Evolutionary conservation across 2,797 vertebrate species (phyloP), one percentile per base, ranked within the genome.

Genomic region (Simalia tracyae): DNA sequence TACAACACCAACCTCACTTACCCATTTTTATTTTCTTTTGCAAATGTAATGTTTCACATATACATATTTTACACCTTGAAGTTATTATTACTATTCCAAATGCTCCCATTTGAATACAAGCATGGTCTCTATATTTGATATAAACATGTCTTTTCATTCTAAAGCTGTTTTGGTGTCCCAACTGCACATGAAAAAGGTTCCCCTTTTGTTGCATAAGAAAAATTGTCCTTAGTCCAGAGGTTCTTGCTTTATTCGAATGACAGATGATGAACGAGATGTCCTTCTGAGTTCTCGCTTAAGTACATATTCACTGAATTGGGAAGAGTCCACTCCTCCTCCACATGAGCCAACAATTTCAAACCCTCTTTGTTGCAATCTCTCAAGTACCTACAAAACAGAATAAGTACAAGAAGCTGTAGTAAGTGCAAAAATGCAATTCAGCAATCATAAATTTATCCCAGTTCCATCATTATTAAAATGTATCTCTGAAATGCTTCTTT

Each of bases 221-320:
- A 96, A 90, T 50, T 85, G 96, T 97, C 97, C 95, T 98, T 98
- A 99, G 98, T 99, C 99, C 98, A 99, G 98, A 97, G 99, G 99
- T 96, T 99, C 99, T 96, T 99, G 99, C 97, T 99, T 99, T 99
- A 99, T 99, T 98, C 99, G 98, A 98, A 99, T 99, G 97, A 99
- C 98, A 50, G 99, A 99, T 95, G 98, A 98, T 56, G 98, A 98
- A 89, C 98, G 98, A 96, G 98, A 98, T 87, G 98, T 98, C 98
- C 99, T 98, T 97, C 98, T 98, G 97, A 99, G 98, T 97, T 99
- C 99, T 97, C 99, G 98, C 95, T 98, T 98, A 96, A 99, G 98
- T 97, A 99, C 98, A 28, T 99, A 99, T 98, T 99, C 99, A 95
- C 99, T 99, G 98, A 99, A 99, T 96, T 99, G 99, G 96, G 99